These are phyloP conservation scores for Tyria jacobaeae DNA, from an alignment of 2,888 invertebrate species.

Conservation along the genomic window DNA sequence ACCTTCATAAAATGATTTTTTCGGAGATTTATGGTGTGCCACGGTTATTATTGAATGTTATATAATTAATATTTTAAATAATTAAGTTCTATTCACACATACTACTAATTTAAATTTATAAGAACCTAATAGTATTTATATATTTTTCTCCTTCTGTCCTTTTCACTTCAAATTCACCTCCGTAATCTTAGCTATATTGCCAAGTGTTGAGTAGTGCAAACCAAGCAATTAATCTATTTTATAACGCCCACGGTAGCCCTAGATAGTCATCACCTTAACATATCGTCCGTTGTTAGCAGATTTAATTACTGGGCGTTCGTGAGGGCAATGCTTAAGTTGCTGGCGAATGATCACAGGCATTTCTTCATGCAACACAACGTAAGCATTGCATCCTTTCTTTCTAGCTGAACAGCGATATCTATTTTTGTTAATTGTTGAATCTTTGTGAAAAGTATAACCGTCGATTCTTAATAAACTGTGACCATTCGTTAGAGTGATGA, in stretches of 20 bases:
- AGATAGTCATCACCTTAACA: conserved; percentile 16
- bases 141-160: no score
- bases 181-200: neutral
- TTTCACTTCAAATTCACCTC: no score
- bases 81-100: no score
- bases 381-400: conserved; percentile 30
- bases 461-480: conserved; percentile 26
- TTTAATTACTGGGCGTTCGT: conserved; percentile 32
- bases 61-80: no score
- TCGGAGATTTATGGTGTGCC: no score
- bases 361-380: conserved; percentile 32
- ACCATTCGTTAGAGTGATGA: conserved; percentile 17
- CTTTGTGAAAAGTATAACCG: conserved; percentile 40
- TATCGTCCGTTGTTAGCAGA: conserved; percentile 21
- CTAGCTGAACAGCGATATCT: conserved; percentile 40
- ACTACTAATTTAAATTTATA: no score
- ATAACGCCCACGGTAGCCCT: no score
- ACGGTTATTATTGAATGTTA: no score
- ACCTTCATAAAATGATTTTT: no score
- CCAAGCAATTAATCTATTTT: no score
- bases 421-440: conserved; percentile 17
- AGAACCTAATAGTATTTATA: no score
- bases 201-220: neutral
- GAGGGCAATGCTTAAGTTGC: conserved; percentile 12
- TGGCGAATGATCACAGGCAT: conserved; percentile 22